Percentiles rank a stretch among this genome's conserved stretches.
These are phyloP conservation scores for Sebastes hubbsi DNA, from an alignment of 2,797 vertebrate genomes.

Conservation along the genomic window DNA sequence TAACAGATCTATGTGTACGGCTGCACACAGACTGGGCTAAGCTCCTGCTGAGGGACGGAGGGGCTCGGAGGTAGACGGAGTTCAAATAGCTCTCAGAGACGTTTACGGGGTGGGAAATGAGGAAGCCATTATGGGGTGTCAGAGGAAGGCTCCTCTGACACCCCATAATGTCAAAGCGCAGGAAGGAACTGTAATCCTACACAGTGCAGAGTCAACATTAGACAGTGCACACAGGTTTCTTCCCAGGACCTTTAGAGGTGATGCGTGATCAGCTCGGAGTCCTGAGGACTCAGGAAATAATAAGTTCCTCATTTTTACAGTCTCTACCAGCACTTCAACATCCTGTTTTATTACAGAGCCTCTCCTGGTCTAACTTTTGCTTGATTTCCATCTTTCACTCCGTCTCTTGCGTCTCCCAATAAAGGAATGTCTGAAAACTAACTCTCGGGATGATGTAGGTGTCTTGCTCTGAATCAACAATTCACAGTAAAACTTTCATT, in stretches of 20 bases:
- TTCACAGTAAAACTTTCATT: slow-evolving; percentile 1
- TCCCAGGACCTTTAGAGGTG: slow-evolving; percentile 44
- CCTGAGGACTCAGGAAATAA: slow-evolving; percentile 53
- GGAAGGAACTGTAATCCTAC: slow-evolving; percentile 52
- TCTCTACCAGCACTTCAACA: slow-evolving; percentile 54
- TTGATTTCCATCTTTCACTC: slow-evolving; percentile 20
- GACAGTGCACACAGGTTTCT: slow-evolving; percentile 34
- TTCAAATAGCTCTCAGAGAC: slow-evolving; percentile 69
- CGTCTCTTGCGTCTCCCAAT: neutral
- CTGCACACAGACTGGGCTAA: slow-evolving; percentile 58
- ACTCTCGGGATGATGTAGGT: neutral
- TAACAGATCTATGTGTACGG: slow-evolving; percentile 69
- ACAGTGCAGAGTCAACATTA: slow-evolving; percentile 32
- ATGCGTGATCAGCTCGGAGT: slow-evolving; percentile 26
- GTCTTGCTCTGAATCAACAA: neutral
- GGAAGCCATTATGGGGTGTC: slow-evolving; percentile 32
- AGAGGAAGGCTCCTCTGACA: slow-evolving; percentile 38
- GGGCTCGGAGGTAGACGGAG: slow-evolving; percentile 53
- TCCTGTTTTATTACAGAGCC: slow-evolving; percentile 62
- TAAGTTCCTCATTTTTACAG: slow-evolving; percentile 36
- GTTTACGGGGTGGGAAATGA: slow-evolving; percentile 53
- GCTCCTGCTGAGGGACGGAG: slow-evolving; percentile 53
- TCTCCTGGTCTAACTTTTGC: neutral
- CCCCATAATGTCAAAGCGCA: slow-evolving; percentile 49
- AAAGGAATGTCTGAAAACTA: neutral